Evolutionary conservation across 1,140 invertebrate species (phyloP).

Genomic region (Acromyrmex echinatior): DNA sequence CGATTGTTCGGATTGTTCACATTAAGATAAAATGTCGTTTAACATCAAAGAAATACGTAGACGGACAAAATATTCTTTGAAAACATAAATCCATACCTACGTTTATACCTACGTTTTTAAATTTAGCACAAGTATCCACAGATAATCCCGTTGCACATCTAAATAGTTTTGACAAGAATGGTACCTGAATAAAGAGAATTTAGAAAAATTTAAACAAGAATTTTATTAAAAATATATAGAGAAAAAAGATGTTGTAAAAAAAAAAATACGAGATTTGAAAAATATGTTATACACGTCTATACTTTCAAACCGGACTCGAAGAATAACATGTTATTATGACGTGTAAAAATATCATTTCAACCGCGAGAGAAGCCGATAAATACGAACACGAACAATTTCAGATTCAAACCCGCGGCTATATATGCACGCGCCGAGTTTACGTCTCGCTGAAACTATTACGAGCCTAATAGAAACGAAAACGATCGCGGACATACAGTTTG

Average conservation of each 20-base stretch:
- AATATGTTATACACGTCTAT: neutral
- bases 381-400: conserved; percentile 31
- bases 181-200: conserved; percentile 16
- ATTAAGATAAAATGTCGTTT: neutral
- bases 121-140: conserved; percentile 57
- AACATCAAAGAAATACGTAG: conserved; percentile 35
- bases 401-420: conserved; percentile 24
- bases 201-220: neutral
- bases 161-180: conserved; percentile 43
- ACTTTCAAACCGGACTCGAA: neutral
- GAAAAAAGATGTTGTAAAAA: neutral
- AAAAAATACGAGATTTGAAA: neutral
- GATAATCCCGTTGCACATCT: conserved; percentile 59
- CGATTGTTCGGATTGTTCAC: neutral
- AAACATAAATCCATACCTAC: conserved; percentile 46
- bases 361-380: conserved; percentile 16
- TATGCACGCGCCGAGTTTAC: conserved; percentile 13
- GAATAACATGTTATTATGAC: conserved; percentile 24
- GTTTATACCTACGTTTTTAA: conserved; percentile 41
- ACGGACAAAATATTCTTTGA: conserved; percentile 46
- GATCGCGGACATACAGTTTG: conserved; percentile 11
- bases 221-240: conserved; percentile 17
- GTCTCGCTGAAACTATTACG: conserved; percentile 56
- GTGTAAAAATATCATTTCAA: conserved; percentile 10
- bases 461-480: conserved; percentile 65